Evolutionary conservation across 2,888 invertebrate species (phyloP).

Genomic region (Cheilosia vulpina): DNA sequence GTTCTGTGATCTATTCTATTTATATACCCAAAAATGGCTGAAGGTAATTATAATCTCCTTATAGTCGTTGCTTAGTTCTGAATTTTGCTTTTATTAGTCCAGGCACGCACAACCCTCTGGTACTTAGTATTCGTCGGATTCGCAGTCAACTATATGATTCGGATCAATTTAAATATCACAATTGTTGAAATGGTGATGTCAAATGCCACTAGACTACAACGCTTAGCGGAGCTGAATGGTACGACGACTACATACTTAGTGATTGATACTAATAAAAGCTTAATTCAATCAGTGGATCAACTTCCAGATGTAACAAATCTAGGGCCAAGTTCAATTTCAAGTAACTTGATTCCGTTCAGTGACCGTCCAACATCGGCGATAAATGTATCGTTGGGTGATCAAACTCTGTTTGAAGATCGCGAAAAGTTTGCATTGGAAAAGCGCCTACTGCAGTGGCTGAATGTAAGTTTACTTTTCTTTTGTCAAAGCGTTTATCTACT

Average conservation of each 20-base stretch:
- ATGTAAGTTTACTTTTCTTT: slow-evolving; percentile 50
- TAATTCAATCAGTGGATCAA: slow-evolving; percentile 58
- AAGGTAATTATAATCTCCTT: slow-evolving; percentile 36
- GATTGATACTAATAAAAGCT: slow-evolving; percentile 43
- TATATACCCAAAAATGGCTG: slow-evolving; percentile 32
- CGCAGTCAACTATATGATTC: slow-evolving; percentile 88
- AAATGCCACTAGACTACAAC: slow-evolving; percentile 44
- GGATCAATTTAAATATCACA: slow-evolving; percentile 88
- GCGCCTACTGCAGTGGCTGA: slow-evolving; percentile 14
- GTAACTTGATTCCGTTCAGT: slow-evolving; percentile 6
- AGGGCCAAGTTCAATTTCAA: slow-evolving; percentile 5
- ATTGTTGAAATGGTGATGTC: slow-evolving; percentile 87
- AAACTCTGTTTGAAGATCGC: not conserved
- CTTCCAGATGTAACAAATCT: slow-evolving; percentile 24
- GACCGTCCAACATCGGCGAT: slow-evolving; percentile 4
- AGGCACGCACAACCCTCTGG: slow-evolving; percentile 86
- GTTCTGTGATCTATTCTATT: slow-evolving; percentile 4
- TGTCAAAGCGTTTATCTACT: not conserved
- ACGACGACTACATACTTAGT: slow-evolving; percentile 14
- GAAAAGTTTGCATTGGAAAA: slow-evolving; percentile 62
- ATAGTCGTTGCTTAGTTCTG: not conserved
- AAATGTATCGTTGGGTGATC: slow-evolving; percentile 10
- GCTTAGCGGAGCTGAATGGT: slow-evolving; percentile 17
- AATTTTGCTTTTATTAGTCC: slow-evolving; percentile 76
- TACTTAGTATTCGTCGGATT: slow-evolving; percentile 87